Conservation (phyloP, 2,888 invertebrate genomes). For the Tillus elongatus region DNA sequence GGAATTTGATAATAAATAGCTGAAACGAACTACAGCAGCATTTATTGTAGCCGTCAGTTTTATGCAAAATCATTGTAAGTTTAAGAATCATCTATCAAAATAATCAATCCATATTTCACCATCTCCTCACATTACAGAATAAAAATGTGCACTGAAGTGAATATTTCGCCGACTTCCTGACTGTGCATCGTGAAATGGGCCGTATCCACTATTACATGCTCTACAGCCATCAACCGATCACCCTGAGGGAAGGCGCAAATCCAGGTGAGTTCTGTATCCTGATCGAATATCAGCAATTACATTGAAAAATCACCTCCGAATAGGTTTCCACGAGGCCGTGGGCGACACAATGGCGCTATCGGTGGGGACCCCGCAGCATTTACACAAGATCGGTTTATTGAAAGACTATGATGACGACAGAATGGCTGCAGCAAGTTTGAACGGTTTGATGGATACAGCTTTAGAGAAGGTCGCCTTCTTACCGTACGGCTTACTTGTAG, state of each 20-base stretch:
- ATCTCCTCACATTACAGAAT: no score
- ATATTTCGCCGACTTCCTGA: conserved; percentile 51
- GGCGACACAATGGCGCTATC: conserved; percentile 55
- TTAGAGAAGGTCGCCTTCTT: conserved; percentile 46
- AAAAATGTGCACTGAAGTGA: conserved; percentile 52
- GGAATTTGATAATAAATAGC: no score
- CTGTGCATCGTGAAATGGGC: conserved; percentile 67
- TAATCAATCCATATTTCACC: no score
- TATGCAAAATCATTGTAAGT: no score
- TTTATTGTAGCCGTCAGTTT: no score
- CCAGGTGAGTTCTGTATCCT: no score
- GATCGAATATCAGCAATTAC: no score
- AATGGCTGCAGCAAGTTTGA: conserved; percentile 42
- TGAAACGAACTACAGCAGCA: no score
- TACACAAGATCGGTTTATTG: conserved; percentile 42
- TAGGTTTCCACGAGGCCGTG: conserved; percentile 57
- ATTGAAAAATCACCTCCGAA: no score
- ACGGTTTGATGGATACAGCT: conserved; percentile 44
- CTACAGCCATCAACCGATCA: conserved; percentile 48
- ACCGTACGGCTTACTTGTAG: conserved; percentile 49
- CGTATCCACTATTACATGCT: conserved; percentile 57
- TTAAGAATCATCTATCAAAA: no score
- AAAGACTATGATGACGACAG: conserved; percentile 35
- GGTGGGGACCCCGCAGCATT: conserved; percentile 45
- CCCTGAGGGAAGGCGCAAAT: conserved; percentile 46